phyloP scores from a whole-genome alignment of 2,113 vertebrate genomes.

The Atherinomorus stipes region DNA sequence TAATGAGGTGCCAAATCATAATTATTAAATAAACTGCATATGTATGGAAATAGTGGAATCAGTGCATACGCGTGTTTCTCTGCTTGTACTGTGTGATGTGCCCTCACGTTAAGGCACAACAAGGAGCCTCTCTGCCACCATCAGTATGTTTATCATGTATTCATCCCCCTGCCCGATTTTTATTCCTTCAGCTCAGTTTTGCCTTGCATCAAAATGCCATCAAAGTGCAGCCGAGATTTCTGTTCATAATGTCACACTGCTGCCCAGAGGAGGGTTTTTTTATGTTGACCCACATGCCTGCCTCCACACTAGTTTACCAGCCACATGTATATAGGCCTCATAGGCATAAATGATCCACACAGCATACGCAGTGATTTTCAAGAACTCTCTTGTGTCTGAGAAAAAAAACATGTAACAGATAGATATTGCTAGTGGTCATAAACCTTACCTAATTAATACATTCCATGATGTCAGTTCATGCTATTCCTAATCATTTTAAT shows the following conservation, averaged over 20 bases:
- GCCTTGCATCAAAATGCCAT: constrained; percentile 59
- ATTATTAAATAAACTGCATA: no score
- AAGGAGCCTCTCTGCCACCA: constrained; percentile 31
- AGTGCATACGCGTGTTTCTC: neutral
- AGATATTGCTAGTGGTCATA: neutral
- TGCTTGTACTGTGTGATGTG: neutral
- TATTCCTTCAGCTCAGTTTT: constrained; percentile 35
- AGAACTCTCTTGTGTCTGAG: neutral
- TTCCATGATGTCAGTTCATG: neutral
- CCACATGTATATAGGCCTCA: neutral
- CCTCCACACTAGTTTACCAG: constrained; percentile 1
- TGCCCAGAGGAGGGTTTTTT: constrained; percentile 44
- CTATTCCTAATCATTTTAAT: neutral
- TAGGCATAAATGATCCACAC: neutral
- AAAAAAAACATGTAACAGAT: neutral
- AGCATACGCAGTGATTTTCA: neutral
- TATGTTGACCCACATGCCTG: constrained; percentile 24
- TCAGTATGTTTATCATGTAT: constrained; percentile 47
- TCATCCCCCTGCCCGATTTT: constrained; percentile 39
- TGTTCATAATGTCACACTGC: constrained; percentile 61
- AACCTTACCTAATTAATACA: neutral
- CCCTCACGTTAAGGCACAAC: constrained; percentile 26
- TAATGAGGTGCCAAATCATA: no score
- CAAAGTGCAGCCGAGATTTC: constrained; percentile 34
- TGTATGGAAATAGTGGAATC: no score